phyloP scores from a whole-genome alignment of 2,888 invertebrate species.

The Cremastinae sp. region DNA sequence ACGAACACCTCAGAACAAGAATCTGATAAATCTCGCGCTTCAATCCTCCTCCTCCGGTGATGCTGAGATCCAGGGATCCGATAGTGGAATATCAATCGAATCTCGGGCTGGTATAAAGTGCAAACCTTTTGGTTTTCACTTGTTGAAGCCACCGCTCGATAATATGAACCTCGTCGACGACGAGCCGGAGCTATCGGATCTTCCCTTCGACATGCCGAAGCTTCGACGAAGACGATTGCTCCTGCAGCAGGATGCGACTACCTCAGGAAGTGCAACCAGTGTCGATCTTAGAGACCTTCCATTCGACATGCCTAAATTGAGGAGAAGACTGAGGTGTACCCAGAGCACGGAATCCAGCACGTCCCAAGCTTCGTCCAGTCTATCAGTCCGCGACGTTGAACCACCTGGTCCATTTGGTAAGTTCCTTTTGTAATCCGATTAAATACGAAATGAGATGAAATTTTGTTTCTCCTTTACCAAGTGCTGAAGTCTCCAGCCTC shows the following conservation, averaged over 20 bases:
- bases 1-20: conserved; percentile 88
- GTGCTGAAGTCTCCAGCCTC: background rate
- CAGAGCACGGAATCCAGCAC: conserved; percentile 86
- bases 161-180: conserved; percentile 76
- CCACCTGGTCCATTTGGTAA: conserved; percentile 82
- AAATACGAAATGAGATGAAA: no score
- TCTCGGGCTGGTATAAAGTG: conserved; percentile 90
- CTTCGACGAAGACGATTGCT: conserved; percentile 86
- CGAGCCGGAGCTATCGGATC: conserved; percentile 87
- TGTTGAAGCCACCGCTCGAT: conserved; percentile 82
- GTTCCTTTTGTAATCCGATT: no score
- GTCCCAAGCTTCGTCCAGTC: conserved; percentile 91
- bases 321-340: conserved; percentile 86
- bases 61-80: conserved; percentile 91
- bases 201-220: conserved; percentile 95
- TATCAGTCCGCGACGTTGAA: conserved; percentile 89
- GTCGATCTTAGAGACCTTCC: conserved; percentile 91
- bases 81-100: conserved; percentile 93
- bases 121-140: conserved; percentile 83
- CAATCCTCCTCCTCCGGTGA: conserved; percentile 85
- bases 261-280: conserved; percentile 87
- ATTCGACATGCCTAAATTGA: conserved; percentile 95
- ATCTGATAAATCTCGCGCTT: conserved; percentile 86
- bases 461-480: background rate
- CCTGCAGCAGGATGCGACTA: conserved; percentile 85